Evolutionary conservation across 2,888 invertebrate genomes (phyloP).

Genomic region (Oxycera nigricornis): DNA sequence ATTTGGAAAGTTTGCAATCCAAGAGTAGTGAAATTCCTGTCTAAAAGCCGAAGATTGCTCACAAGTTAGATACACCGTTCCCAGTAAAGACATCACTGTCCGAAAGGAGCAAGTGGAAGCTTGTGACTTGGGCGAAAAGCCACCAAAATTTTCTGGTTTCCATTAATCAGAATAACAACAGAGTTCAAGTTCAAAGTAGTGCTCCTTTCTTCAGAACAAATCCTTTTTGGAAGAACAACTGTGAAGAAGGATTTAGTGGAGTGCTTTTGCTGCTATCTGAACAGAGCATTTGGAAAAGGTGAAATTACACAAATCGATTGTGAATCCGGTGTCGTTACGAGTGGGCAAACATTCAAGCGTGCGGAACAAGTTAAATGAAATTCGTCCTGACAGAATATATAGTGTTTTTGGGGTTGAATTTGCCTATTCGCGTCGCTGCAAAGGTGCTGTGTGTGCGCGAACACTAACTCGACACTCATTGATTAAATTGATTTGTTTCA

Average conservation of each 20-base stretch:
- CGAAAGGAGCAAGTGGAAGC: constrained; percentile 1
- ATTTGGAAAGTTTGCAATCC: constrained; percentile 17
- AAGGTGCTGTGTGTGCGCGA: constrained; percentile 16
- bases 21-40: constrained; percentile 18
- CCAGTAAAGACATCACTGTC: constrained; percentile 5
- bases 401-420: background rate
- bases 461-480: background rate
- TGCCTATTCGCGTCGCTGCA: background rate
- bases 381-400: background rate
- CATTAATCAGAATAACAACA: constrained; percentile 5
- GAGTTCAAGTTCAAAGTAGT: constrained; percentile 29
- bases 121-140: constrained; percentile 14
- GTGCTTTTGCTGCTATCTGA: background rate
- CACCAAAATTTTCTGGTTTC: constrained; percentile 1
- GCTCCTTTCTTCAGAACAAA: background rate
- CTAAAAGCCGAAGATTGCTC: constrained; percentile 14
- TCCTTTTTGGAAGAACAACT: background rate
- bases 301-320: background rate
- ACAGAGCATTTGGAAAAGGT: background rate
- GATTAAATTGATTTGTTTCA: background rate
- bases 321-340: background rate
- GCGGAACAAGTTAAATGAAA: background rate
- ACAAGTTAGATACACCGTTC: constrained; percentile 15
- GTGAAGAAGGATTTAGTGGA: background rate
- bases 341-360: background rate